Percentiles rank a stretch among this genome's conserved stretches.
Evolutionary conservation across 1,140 invertebrate genomes (phyloP).

Genomic region (Ladona fulva): DNA sequence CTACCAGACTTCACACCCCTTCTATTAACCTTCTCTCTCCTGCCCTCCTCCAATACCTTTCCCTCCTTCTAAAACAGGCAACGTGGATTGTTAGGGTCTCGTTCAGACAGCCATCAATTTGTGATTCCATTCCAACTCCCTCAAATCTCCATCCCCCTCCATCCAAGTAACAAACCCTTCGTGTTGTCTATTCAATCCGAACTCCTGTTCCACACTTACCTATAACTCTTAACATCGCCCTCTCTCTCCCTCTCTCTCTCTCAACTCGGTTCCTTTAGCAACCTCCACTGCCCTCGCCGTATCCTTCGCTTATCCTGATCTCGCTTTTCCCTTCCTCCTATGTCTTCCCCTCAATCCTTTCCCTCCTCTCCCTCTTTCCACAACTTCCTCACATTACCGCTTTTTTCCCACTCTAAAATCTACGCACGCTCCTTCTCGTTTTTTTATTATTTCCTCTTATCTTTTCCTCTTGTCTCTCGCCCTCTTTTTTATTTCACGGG

Average conservation of each 20-base stretch:
- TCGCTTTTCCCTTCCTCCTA: not conserved
- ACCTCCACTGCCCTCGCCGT: not conserved
- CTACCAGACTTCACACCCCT: not conserved
- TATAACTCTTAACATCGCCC: not conserved
- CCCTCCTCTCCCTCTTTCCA: not conserved
- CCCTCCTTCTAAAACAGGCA: not conserved
- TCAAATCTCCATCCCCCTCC: not conserved
- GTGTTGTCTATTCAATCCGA: not conserved
- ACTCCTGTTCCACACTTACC: not conserved
- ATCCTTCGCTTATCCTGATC: not conserved
- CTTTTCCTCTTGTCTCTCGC: not conserved
- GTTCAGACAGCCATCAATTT: slow-evolving; percentile 5
- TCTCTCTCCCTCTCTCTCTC: not conserved
- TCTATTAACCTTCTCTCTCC: not conserved
- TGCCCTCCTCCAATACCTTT: not conserved
- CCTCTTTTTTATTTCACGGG: not conserved
- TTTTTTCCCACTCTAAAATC: not conserved
- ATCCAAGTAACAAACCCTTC: not conserved
- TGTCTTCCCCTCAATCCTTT: not conserved
- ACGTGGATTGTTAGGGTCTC: not conserved
- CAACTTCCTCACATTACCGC: not conserved
- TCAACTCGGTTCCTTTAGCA: too few species aligned
- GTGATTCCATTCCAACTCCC: not conserved
- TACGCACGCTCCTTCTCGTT: not conserved
- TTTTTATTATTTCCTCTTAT: slow-evolving; percentile 9